Percentiles rank a stretch among this genome's conserved stretches.
Conservation (phyloP, 2,888 invertebrate genomes). For the Drosophila diplacantha region DNA sequence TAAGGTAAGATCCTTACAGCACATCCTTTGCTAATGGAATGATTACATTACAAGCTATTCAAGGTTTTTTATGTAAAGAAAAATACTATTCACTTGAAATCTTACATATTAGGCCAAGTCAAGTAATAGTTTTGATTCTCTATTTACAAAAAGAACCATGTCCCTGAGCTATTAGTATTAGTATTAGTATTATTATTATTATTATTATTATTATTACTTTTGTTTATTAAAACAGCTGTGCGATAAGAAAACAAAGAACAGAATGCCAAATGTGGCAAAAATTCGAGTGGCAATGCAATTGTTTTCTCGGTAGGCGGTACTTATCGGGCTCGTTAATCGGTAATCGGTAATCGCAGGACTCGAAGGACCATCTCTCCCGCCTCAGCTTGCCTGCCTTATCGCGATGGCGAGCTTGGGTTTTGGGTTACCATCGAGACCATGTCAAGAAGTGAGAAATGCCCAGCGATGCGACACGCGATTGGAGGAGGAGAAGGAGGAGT, state of each 20-base stretch:
- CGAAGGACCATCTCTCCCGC: constrained; percentile 51
- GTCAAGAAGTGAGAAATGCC: constrained; percentile 44
- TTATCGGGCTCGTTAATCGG: constrained; percentile 67
- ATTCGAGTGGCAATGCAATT: constrained; percentile 47
- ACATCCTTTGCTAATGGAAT: too few species aligned
- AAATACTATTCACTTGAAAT: background rate
- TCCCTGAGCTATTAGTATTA: constrained; percentile 17
- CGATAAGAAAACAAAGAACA: constrained; percentile 35
- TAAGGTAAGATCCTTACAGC: background rate
- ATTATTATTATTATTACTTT: constrained; percentile 6
- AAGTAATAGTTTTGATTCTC: background rate
- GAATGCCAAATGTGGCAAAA: constrained; percentile 64
- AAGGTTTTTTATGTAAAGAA: background rate
- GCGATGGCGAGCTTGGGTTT: constrained; percentile 63
- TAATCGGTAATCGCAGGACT: constrained; percentile 65
- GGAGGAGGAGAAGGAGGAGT: constrained; percentile 12
- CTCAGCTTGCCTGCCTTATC: constrained; percentile 18
- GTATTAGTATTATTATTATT: constrained; percentile 22
- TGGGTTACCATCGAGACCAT: constrained; percentile 71
- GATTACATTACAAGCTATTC: too few species aligned
- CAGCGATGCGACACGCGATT: constrained; percentile 75
- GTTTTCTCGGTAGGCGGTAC: constrained; percentile 37
- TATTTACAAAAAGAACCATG: background rate
- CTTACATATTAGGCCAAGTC: background rate
- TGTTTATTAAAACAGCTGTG: constrained; percentile 64